Evolutionary conservation across 2,797 vertebrate species (phyloP).

Genomic region (Paratrypauchen microcephalus): DNA sequence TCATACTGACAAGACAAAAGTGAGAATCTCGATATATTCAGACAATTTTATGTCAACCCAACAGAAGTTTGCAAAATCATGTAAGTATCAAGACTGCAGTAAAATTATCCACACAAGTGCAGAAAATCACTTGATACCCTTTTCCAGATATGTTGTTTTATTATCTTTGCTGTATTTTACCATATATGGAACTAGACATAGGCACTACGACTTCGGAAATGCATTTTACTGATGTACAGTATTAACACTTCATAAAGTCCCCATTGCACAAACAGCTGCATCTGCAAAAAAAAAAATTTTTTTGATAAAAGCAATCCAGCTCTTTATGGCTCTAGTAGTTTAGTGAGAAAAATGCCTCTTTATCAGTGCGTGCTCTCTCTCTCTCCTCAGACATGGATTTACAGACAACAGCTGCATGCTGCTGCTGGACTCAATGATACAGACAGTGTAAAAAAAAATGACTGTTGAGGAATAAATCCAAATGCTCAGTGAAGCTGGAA

Average conservation of each 20-base stretch:
- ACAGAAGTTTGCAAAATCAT: too few species aligned
- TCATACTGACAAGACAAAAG: too few species aligned
- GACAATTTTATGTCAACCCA: too few species aligned
- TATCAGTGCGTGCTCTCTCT: not conserved
- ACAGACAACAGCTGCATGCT: constrained; percentile 15
- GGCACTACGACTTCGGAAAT: not conserved
- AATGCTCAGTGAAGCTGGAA: not conserved
- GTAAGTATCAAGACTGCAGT: too few species aligned
- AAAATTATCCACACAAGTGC: too few species aligned
- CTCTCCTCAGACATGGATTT: constrained; percentile 6
- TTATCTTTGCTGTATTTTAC: too few species aligned
- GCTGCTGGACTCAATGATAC: constrained; percentile 9
- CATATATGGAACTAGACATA: not conserved
- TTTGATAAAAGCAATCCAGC: not conserved
- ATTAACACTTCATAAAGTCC: constrained; percentile 5
- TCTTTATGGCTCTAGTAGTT: constrained; percentile 2
- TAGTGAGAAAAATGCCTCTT: not conserved
- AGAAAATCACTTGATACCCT: too few species aligned
- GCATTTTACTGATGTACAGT: not conserved
- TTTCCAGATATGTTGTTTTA: too few species aligned
- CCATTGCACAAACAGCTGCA: not conserved
- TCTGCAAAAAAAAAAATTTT: not conserved
- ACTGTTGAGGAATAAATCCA: constrained; percentile 7
- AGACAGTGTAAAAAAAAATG: not conserved
- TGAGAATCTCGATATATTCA: too few species aligned